Percentiles rank a stretch among this genome's conserved stretches.
phyloP scores from a whole-genome alignment of 2,113 vertebrate species.

The Aplodontia rufa region DNA sequence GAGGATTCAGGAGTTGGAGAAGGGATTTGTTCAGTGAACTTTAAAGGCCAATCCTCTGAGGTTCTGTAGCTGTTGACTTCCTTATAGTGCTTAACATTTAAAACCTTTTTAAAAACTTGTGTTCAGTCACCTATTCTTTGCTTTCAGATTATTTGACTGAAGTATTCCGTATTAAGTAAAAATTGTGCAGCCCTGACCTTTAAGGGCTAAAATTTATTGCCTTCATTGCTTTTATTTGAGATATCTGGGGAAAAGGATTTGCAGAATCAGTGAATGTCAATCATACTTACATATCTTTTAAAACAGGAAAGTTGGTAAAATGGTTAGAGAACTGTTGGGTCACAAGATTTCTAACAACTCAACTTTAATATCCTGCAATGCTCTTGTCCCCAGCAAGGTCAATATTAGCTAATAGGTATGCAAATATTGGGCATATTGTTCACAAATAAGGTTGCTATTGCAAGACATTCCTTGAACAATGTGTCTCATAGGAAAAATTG shows the following conservation, averaged over 20 bases:
- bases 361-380: background rate
- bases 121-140: slow-evolving; percentile 16
- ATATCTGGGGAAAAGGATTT: slow-evolving; percentile 38
- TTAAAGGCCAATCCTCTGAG: slow-evolving; percentile 57
- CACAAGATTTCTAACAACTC: slow-evolving; percentile 1
- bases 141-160: slow-evolving; percentile 51
- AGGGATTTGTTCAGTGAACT: slow-evolving; percentile 52
- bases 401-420: slow-evolving; percentile 30
- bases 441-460: slow-evolving; percentile 9
- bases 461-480: slow-evolving; percentile 51
- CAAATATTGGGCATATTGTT: background rate
- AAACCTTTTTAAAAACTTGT: slow-evolving; percentile 6
- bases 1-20: slow-evolving; percentile 41
- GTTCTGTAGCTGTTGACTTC: slow-evolving; percentile 38
- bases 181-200: slow-evolving; percentile 51
- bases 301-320: slow-evolving; percentile 50
- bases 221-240: slow-evolving; percentile 14
- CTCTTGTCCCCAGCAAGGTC: background rate
- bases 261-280: slow-evolving; percentile 12
- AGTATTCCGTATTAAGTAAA: background rate
- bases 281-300: slow-evolving; percentile 39
- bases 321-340: background rate
- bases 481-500: background rate
- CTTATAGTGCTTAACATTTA: slow-evolving; percentile 59
- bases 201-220: slow-evolving; percentile 57